Evolutionary conservation across 2,113 vertebrate species (phyloP).

Genomic region (Cyphomyrus discorhynchus): DNA sequence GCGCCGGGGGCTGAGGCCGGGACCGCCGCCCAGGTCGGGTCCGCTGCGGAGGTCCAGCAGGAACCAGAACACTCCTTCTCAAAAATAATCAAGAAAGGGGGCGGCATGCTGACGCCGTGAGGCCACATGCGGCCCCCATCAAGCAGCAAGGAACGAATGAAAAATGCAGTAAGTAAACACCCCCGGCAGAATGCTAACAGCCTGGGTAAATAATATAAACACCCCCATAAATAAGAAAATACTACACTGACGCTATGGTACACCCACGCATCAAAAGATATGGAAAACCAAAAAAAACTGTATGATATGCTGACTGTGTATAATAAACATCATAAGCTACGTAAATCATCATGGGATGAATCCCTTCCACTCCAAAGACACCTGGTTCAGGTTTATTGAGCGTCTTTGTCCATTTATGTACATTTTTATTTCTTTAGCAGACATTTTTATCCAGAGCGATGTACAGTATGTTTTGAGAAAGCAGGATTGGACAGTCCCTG

Average conservation of each 20-base stretch:
- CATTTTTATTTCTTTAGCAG: background rate
- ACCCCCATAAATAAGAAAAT: background rate
- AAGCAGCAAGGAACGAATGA: background rate
- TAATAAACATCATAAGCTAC: background rate
- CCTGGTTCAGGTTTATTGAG: background rate
- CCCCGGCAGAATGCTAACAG: conserved; percentile 20
- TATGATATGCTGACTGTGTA: background rate
- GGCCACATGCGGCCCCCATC: background rate
- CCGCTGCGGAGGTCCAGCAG: background rate
- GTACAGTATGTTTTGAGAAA: background rate
- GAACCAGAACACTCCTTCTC: background rate
- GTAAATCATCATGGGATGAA: background rate
- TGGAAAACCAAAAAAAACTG: background rate
- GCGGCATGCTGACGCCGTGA: background rate
- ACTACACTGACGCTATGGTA: background rate
- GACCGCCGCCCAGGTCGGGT: no score
- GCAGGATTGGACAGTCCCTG: background rate
- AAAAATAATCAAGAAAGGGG: background rate
- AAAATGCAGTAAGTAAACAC: conserved; percentile 13
- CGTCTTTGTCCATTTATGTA: background rate
- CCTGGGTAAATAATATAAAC: conserved; percentile 4
- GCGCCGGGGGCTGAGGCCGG: background rate
- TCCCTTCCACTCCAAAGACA: background rate
- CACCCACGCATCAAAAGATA: background rate
- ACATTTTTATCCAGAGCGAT: background rate